Base-by-base conservation (phyloP, 2,888 invertebrate genomes). In the Hofmannophila pseudospretella region DNA sequence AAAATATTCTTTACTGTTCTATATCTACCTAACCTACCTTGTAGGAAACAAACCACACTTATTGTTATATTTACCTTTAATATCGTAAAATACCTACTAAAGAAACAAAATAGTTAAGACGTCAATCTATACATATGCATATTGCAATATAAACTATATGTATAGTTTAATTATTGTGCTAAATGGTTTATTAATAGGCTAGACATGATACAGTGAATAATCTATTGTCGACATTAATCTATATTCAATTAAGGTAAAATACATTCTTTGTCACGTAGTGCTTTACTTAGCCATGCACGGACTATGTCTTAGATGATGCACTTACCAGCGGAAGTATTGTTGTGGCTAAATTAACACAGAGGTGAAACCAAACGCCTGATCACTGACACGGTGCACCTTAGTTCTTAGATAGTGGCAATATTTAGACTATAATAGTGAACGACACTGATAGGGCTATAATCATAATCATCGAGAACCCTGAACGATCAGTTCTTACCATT, bases 271-370 rank as follows among this genome's bases (percentile, higher is more conserved):
- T 66, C 66, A 69, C 67, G 71, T 78, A 79, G 73, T 58, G 65
- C 68, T 72, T 67, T 54, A 64, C 56, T 65, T 77, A 77, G 77
- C 60, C 54, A 54, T 61, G 68, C 73, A 74, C 73, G 49, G 54
- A 59, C 49, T 61, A 51, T 58, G 51, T 46, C 45, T 60, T 68
- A 69, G 67, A 54, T 49, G 47, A 47, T 51, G 65, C 65, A 67
- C 67, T 47, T 41, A 41, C 41, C 19, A 41, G 25, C 44, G 37
- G 42, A 45, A 34, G 33, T 40, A 34, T 34, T 30, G 20, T 20
- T 19, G 36, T 31, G 42, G 3, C 5, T 3, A 4, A 5, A 36
- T 32, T 38, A 42, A 35, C 32, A 39, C 34, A 41, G 35, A 35
- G 13, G 14, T 35, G n/a, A 23, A n/a, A 23, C 13, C 1, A 22